Conservation (phyloP, 2,797 vertebrate species). For the Scyliorhinus canicula region DNA sequence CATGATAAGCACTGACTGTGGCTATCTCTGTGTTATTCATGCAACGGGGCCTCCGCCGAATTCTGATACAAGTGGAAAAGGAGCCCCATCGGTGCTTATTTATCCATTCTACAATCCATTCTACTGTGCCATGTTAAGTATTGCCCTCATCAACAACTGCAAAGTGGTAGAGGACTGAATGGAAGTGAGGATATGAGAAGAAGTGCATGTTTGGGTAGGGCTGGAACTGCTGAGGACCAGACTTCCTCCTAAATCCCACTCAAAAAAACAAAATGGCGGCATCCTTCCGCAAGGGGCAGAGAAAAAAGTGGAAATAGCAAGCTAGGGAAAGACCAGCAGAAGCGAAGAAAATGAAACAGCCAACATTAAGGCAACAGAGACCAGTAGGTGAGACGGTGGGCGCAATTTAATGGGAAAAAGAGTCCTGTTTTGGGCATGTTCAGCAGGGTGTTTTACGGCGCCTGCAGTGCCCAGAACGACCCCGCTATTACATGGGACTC, state of each 20-base stretch:
- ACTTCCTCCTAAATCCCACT: background rate
- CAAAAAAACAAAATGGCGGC: background rate
- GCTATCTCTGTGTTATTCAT: background rate
- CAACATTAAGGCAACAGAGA: background rate
- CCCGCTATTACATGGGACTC: too few species aligned
- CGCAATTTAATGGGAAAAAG: too few species aligned
- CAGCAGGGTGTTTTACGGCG: too few species aligned
- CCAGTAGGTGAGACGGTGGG: background rate
- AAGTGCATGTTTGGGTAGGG: background rate
- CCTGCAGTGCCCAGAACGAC: too few species aligned
- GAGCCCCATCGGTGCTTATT: background rate
- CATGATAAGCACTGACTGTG: background rate
- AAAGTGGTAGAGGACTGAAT: background rate
- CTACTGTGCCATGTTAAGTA: background rate
- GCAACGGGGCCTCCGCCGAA: background rate
- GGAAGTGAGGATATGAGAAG: background rate
- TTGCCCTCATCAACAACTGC: background rate
- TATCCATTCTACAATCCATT: background rate
- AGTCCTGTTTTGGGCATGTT: too few species aligned
- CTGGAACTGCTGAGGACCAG: background rate
- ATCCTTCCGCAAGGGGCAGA: background rate
- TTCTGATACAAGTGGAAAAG: background rate
- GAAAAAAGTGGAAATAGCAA: background rate
- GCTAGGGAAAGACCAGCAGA: background rate
- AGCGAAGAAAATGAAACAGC: background rate